Conservation (phyloP, 1,140 invertebrate genomes). For the Musca vetustissima region DNA sequence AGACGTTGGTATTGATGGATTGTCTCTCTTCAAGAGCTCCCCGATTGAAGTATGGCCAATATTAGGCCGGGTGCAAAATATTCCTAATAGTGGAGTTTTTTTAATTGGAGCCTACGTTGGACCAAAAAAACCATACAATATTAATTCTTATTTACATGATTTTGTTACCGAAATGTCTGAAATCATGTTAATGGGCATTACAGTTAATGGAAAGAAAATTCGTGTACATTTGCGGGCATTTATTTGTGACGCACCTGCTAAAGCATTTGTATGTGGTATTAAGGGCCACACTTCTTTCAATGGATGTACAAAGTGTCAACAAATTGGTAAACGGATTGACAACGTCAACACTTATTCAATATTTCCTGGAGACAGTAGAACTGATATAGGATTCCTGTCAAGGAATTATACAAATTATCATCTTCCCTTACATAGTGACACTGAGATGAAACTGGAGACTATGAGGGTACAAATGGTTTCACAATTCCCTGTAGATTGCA, state of each 20-base stretch:
- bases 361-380: neutral
- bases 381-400: slow-evolving; percentile 25
- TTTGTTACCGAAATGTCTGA: neutral
- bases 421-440: too few relatives aligned
- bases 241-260: slow-evolving; percentile 22
- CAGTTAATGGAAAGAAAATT: too few relatives aligned
- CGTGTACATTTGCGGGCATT: too few relatives aligned
- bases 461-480: too few relatives aligned
- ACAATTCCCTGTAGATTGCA: too few relatives aligned
- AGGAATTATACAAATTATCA: too few relatives aligned
- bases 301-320: slow-evolving; percentile 24
- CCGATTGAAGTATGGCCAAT: too few relatives aligned
- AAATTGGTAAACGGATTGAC: too few relatives aligned
- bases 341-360: too few relatives aligned
- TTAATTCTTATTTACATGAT: too few relatives aligned
- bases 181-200: neutral
- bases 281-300: neutral
- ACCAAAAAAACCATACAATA: neutral
- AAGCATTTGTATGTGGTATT: slow-evolving; percentile 20
- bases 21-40: neutral
- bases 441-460: too few relatives aligned
- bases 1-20: too few relatives aligned
- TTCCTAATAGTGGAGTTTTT: slow-evolving; percentile 1
- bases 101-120: slow-evolving; percentile 15
- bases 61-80: neutral